Evolutionary conservation across 1,140 invertebrate species (phyloP).

Genomic region (Bemisia tabaci): DNA sequence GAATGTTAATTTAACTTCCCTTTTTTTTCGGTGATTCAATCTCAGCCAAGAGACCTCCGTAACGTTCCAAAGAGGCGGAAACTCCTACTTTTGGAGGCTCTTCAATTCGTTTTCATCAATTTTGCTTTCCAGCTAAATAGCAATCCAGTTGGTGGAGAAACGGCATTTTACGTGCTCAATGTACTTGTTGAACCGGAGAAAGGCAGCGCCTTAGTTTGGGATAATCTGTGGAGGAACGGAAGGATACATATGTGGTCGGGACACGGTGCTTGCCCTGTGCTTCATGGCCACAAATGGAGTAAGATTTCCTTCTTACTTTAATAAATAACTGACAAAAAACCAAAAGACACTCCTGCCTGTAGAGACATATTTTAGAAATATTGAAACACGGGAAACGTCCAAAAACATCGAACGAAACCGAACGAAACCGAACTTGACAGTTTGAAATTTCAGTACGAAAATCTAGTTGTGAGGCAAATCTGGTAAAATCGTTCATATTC

Average conservation of each 20-base stretch:
- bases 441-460: neutral
- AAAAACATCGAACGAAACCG: too few relatives aligned
- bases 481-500: neutral
- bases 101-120: neutral
- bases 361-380: too few relatives aligned
- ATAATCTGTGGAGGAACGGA: neutral
- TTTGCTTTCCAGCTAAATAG: neutral
- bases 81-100: too few relatives aligned
- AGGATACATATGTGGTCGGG: neutral
- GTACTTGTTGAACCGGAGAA: neutral
- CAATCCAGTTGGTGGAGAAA: neutral
- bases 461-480: neutral
- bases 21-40: too few relatives aligned
- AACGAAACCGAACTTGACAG: too few relatives aligned
- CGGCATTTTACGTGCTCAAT: neutral
- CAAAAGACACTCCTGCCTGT: too few relatives aligned
- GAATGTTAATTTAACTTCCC: neutral
- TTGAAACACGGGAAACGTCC: too few relatives aligned
- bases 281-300: conserved; percentile 10
- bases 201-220: conserved; percentile 5
- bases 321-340: too few relatives aligned
- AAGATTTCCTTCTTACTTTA: neutral
- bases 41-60: too few relatives aligned
- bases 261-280: conserved; percentile 5
- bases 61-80: too few relatives aligned